Evolutionary conservation across 2,888 invertebrate genomes (phyloP).

Genomic region (Epistrophe grossulariae): DNA sequence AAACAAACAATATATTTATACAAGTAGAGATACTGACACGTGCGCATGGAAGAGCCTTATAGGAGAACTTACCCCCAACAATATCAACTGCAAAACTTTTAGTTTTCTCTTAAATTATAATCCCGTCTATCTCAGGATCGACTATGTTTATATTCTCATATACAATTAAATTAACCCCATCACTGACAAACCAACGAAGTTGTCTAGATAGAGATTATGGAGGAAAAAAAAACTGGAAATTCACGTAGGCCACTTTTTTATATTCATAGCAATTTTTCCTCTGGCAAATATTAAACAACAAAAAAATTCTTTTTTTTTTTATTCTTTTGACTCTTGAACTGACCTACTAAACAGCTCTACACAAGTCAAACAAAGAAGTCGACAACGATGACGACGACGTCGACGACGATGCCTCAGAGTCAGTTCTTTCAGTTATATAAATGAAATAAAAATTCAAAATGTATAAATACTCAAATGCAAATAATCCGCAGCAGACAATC

Average conservation of each 20-base stretch:
- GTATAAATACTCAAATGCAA: slow-evolving; percentile 43
- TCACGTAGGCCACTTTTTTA: slow-evolving; percentile 14
- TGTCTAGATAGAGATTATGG: neutral
- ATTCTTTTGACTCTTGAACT: slow-evolving; percentile 31
- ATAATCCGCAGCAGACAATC: slow-evolving; percentile 62
- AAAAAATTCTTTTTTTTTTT: neutral
- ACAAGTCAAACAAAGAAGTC: slow-evolving; percentile 18
- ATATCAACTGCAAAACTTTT: neutral
- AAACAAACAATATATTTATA: neutral
- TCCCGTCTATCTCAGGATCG: slow-evolving; percentile 1
- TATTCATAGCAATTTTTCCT: neutral
- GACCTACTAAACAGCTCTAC: slow-evolving; percentile 32
- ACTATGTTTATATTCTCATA: slow-evolving; percentile 14
- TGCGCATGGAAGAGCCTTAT: neutral
- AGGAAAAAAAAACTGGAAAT: slow-evolving; percentile 1
- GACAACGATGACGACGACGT: neutral
- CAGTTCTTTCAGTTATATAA: slow-evolving; percentile 13
- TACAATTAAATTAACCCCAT: slow-evolving; percentile 41
- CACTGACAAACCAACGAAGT: slow-evolving; percentile 3
- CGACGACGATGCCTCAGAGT: slow-evolving; percentile 17
- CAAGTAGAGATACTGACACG: neutral
- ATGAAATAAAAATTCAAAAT: slow-evolving; percentile 28
- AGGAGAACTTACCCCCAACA: neutral
- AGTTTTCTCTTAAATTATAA: neutral
- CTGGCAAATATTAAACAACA: slow-evolving; percentile 14